A percentile compares a stretch with the other conserved stretches of the same genome.
These are phyloP conservation scores for Danio rerio DNA, from an alignment of 2,113 vertebrate genomes.

Conservation along the genomic window GRCz12tu NC_133190.1:38932501-38933000, in stretches of 20 bases:
- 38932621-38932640: conserved; percentile 57
- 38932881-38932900: neutral
- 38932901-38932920: neutral
- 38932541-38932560: conserved; percentile 35
- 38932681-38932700: conserved; percentile 28
- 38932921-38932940: neutral
- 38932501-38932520: conserved; percentile 50
- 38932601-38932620: conserved; percentile 43
- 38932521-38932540: conserved; percentile 52
- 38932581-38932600: conserved; percentile 50
- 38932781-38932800: neutral
- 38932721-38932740: conserved; percentile 28
- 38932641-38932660: conserved; percentile 55
- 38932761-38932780: neutral
- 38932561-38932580: conserved; percentile 39
- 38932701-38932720: neutral
- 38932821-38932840: neutral
- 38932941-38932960: neutral
- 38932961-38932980: neutral
- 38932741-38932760: neutral
- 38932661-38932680: conserved; percentile 33
- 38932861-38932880: neutral
- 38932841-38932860: neutral
- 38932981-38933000: too few relatives aligned
- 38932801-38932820: conserved; percentile 4